A percentile compares a stretch with the other conserved stretches of the same genome.
These are phyloP conservation scores for Pholis gunnellus DNA, from an alignment of 2,113 vertebrate genomes.

Conservation along the genomic window DNA sequence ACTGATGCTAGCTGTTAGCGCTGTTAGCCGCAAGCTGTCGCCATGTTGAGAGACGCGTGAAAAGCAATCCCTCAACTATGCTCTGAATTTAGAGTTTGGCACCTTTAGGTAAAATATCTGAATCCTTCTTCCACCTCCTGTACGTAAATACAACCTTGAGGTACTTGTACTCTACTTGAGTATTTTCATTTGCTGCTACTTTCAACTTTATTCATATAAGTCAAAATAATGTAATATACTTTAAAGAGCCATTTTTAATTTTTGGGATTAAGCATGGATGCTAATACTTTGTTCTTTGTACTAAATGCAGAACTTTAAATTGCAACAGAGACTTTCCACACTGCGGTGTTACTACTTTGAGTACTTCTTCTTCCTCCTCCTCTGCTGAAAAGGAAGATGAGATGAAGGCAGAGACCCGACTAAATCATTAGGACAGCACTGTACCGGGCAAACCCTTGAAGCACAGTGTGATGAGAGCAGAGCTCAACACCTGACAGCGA, in stretches of 20 bases:
- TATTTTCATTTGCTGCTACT: neutral
- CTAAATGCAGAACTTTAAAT: neutral
- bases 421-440: slow-evolving; percentile 69
- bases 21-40: too few relatives aligned
- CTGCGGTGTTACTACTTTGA: neutral
- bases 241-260: neutral
- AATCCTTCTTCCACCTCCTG: neutral
- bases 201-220: neutral
- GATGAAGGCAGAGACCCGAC: slow-evolving; percentile 40
- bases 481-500: slow-evolving; percentile 76
- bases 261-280: too few relatives aligned
- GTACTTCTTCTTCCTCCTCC: neutral
- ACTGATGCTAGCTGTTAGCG: too few relatives aligned
- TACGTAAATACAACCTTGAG: neutral
- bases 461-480: slow-evolving; percentile 62
- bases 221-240: neutral
- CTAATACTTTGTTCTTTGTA: neutral
- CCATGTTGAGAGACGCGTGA: neutral
- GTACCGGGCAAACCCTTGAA: slow-evolving; percentile 59
- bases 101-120: neutral
- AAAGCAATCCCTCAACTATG: neutral
- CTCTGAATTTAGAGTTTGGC: neutral
- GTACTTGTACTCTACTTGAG: neutral
- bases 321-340: neutral
- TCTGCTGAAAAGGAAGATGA: slow-evolving; percentile 30